Conservation (phyloP, 2,888 invertebrate species). For the Volucella bombylans region DNA sequence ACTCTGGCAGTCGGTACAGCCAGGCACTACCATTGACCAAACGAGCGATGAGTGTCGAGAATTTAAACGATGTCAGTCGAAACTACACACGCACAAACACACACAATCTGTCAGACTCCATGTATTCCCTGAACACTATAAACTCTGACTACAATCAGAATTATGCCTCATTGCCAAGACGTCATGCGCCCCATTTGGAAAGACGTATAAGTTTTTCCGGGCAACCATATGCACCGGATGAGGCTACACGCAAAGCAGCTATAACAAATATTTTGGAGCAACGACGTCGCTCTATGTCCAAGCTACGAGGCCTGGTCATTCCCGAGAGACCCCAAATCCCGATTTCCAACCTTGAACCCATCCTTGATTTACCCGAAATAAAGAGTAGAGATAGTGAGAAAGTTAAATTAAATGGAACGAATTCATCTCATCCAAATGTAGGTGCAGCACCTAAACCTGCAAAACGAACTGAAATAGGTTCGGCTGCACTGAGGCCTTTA, state of each 20-base stretch:
- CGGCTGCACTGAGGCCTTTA: slow-evolving; percentile 74
- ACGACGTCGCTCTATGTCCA: slow-evolving; percentile 91
- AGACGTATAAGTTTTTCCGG: slow-evolving; percentile 83
- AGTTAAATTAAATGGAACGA: slow-evolving; percentile 81
- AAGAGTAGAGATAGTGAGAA: slow-evolving; percentile 87
- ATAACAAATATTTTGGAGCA: slow-evolving; percentile 91
- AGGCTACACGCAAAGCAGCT: slow-evolving; percentile 85
- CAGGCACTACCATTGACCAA: slow-evolving; percentile 80
- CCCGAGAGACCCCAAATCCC: slow-evolving; percentile 87
- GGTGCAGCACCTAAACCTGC: slow-evolving; percentile 75
- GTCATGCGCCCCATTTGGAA: slow-evolving; percentile 75
- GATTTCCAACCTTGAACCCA: slow-evolving; percentile 83
- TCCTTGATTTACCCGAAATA: slow-evolving; percentile 91
- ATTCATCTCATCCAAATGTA: slow-evolving; percentile 74
- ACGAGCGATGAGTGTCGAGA: slow-evolving; percentile 85
- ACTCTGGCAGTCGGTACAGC: slow-evolving; percentile 74
- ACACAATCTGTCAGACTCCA: slow-evolving; percentile 80
- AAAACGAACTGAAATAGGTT: slow-evolving; percentile 74
- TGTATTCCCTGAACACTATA: slow-evolving; percentile 81
- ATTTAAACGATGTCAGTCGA: slow-evolving; percentile 80
- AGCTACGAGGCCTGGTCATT: slow-evolving; percentile 93
- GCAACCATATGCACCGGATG: slow-evolving; percentile 78
- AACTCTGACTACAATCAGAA: slow-evolving; percentile 78
- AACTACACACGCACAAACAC: slow-evolving; percentile 78
- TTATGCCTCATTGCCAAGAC: slow-evolving; percentile 78